Base-by-base conservation (phyloP, 1,140 invertebrate genomes). In the Mizuhopecten yessoensis region DNA sequence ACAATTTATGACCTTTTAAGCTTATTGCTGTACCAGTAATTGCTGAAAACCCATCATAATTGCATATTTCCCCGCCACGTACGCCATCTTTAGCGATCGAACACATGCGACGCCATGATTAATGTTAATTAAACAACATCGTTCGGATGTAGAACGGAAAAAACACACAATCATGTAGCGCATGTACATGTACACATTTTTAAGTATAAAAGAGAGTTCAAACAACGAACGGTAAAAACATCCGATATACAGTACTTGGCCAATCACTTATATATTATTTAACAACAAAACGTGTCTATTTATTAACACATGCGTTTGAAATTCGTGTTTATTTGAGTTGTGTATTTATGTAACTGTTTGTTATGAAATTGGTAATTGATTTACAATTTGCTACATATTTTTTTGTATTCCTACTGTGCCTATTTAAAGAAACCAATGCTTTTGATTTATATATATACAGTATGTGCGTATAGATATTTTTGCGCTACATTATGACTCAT, bases 1-100 rank as follows among this genome's bases (percentile, higher is more conserved):
- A 75, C 57, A 75, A 75, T 75, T 75, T 75, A 75, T 75, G 57
- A 29, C 57, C 57, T 75, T 75, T 75, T 75, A 75, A 75, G 57
- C 57, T 17, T n/a, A 29, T n/a, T 29, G 57, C 57, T 3, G 57
- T 75, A 75, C 57, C 57, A 75, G 57, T 75, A 75, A 75, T 75
- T 1, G 11, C 11, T 1, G 57, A 29, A 75, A 75, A 75, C 57
- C 17, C 9, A 75, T 75, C n/a, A 75, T 75, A n/a, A 75, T 75
- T 29, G 11, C 57, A 29, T 75, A 75, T 7, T 75, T 75, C n/a
- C n/a, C 57, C 23, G 11, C n/a, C 57, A 29, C 57, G 23, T 29
- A 75, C 23, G 57, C 57, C n/a, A 45, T 75, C 57, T n/a, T 75
- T 23, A 75, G 1, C 57, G 57, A 29, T 75, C 29, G 5, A 75